Evolutionary conservation across 2,888 invertebrate species (phyloP), one percentile per base, ranked within the genome.

Genomic region (Phengaris arion): DNA sequence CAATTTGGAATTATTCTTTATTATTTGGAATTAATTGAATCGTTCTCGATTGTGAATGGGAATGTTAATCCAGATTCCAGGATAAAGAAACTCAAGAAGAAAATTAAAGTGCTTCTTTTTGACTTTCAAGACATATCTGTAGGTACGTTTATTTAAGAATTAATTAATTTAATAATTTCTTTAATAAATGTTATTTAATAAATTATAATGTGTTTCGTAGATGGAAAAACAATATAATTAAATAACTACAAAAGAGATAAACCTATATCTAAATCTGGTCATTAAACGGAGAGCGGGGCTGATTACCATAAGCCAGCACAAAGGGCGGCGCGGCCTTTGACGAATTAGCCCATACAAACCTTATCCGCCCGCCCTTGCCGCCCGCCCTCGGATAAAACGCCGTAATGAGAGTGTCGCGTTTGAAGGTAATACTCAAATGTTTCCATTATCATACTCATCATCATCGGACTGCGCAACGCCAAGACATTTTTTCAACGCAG

Each of bases 301-400:
- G 90, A 92, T 92, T 92, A 92, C 90, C 89, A 75, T 75, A 90
- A 91, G 90, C 90, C 85, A 84, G 85, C 85, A 91, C 91, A 92
- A 91, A 92, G 91, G 89, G 87, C 83, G 84, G 84, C 82, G 83
- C 82, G 83, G 86, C 91, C 92, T 92, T 92, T 92, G 92, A 91
- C 89, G 90, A 92, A 92, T 92, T 92, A 92, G 87, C 87, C 85
- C 85, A 85, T 85, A 85, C 86, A 85, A 85, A 86, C 87, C 86
- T 87, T 85, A 85, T 85, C 87, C 82, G 83, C 83, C 85, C 83
- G 84, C 81, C 80, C 81, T 76, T 64, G 51, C 59, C 74, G 59
- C 51, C 59, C 74, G 35, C 64, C 72, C 35, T 72, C 72, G 69
- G 75, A 75, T 75, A 75, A 75, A 75, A 70, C 75, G 70, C 22